These are phyloP conservation scores for Schizopygopsis pylzovi DNA, from an alignment of 2,797 vertebrate genomes.

Conservation along the genomic window DNA sequence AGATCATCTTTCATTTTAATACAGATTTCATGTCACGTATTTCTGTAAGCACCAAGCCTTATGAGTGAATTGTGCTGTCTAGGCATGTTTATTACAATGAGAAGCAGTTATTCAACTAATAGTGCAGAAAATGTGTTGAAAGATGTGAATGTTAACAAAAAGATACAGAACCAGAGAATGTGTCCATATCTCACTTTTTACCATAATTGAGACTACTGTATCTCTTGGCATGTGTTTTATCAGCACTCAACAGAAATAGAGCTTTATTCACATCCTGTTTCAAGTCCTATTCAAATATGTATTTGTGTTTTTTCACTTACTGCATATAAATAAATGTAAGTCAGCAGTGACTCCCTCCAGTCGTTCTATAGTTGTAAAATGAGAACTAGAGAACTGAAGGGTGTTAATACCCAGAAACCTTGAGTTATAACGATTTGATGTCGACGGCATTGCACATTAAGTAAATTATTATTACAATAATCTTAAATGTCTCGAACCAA, in stretches of 20 bases:
- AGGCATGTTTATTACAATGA: not conserved
- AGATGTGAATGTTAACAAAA: not conserved
- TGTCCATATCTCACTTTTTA: not conserved
- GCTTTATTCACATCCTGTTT: not conserved
- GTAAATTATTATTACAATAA: not conserved
- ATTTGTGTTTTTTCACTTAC: not conserved
- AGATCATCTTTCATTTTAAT: not conserved
- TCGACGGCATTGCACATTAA: rapidly evolving
- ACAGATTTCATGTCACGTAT: not conserved
- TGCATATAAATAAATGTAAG: not conserved
- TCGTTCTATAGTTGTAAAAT: not conserved
- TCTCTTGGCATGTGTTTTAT: too few species aligned
- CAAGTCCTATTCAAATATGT: not conserved
- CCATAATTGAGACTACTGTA: not conserved
- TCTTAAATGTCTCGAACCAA: not conserved
- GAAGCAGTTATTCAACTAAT: not conserved
- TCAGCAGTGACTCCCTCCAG: not conserved
- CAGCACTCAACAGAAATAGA: not conserved
- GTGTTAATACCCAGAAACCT: not conserved
- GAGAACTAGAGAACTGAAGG: not conserved
- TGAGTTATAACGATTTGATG: not conserved
- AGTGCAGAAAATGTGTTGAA: not conserved
- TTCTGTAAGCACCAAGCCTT: not conserved
- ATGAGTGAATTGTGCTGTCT: not conserved
- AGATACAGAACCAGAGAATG: not conserved